phyloP scores from a whole-genome alignment of 2,888 invertebrate genomes.

The Cataglyphis albicans region DNA sequence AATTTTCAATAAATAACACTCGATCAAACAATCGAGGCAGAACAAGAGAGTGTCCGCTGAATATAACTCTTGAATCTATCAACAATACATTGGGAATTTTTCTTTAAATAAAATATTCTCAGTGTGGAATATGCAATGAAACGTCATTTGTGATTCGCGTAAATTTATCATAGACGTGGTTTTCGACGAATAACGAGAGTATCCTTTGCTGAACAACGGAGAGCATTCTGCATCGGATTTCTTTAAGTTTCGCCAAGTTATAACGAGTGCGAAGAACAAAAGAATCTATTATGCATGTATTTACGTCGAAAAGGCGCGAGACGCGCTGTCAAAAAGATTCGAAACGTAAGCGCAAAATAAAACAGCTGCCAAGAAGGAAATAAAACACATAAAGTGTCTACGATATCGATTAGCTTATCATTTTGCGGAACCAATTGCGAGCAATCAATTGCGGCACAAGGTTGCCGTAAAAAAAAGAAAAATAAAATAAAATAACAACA shows the following conservation, averaged over 20 bases:
- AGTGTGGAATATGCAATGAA: neutral
- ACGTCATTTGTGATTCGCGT: neutral
- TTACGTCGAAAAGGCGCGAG: slow-evolving; percentile 23
- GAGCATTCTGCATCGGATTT: slow-evolving; percentile 37
- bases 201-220: slow-evolving; percentile 26
- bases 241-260: slow-evolving; percentile 59
- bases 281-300: slow-evolving; percentile 23
- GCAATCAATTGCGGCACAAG: slow-evolving; percentile 33
- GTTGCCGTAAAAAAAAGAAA: slow-evolving; percentile 22
- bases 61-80: slow-evolving; percentile 20
- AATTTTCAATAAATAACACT: slow-evolving; percentile 39
- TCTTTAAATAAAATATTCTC: slow-evolving; percentile 20
- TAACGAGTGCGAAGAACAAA: slow-evolving; percentile 55
- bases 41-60: slow-evolving; percentile 64
- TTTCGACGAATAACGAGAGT: slow-evolving; percentile 16
- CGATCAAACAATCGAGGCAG: slow-evolving; percentile 62
- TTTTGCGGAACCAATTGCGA: slow-evolving; percentile 61
- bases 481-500: neutral
- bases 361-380: slow-evolving; percentile 74
- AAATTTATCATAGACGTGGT: neutral
- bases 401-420: slow-evolving; percentile 49
- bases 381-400: slow-evolving; percentile 65
- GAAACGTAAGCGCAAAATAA: slow-evolving; percentile 62
- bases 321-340: slow-evolving; percentile 52
- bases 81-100: slow-evolving; percentile 23